Evolutionary conservation across 2,797 vertebrate genomes (phyloP), one percentile per base, ranked within the genome.

Genomic region (Tadarida brasiliensis): DNA sequence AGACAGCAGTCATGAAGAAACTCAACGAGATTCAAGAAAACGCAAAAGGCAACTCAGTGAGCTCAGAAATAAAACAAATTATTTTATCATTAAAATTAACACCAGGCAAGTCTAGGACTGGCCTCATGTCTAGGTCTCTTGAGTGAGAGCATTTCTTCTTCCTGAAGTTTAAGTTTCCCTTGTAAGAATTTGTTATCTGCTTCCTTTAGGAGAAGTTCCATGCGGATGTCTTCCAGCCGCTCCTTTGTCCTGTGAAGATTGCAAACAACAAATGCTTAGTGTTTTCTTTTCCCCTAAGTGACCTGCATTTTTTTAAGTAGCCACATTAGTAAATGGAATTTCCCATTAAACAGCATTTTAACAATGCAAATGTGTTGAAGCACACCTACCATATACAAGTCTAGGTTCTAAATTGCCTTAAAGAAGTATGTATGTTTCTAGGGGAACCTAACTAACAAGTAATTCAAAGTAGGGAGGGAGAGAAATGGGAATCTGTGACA

Each of bases 201-300:
- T n/a, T 65, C 16, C 30, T 65, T 8, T 30, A 30, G 17, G 30
- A 65, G 63, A 67, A 67, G 30, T 67, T 67, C 30, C 1, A 16
- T 67, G 30, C 30, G n/a, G 30, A n/a, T 15, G 30, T 67, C 63
- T 67, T 7, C 30, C 16, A 67, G 30, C 30, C n/a, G 30, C 30
- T 67, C 9, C 63, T 67, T 7, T n/a, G 17, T 71, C 95, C 83
- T 99, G 97, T 54, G 94, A 97, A 98, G 96, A 84, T 28, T 91
- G 28, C 0, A 85, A 51, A 97, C 61, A 19, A 68, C 67, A 93
- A 39, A 93, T 33, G 68, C 33, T 84, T 57, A 94, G 11, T 49
- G 30, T 73, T 74, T 82, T n/a, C 35, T 28, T 56, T 65, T 80
- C 35, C 35, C 76, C 6, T 59, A 0, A 0, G 47, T n/a, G 16